Conservation (phyloP, 2,113 vertebrate species). For the Carollia perspicillata region DNA sequence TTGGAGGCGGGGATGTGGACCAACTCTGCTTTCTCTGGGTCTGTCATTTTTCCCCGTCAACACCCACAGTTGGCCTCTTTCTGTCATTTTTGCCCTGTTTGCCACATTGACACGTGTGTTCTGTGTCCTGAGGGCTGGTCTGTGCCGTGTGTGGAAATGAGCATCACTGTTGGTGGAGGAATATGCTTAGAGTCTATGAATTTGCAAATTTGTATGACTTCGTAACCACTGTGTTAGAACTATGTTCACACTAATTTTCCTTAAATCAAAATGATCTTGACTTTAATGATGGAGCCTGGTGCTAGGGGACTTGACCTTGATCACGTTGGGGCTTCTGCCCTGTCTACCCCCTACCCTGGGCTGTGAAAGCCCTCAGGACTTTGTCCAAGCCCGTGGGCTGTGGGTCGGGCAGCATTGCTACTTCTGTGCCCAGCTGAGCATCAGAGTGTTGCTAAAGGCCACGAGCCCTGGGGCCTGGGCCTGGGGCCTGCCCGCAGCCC, state of each 20-base stretch:
- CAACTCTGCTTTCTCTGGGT: background rate
- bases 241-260: background rate
- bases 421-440: background rate
- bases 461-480: background rate
- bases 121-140: background rate
- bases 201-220: background rate
- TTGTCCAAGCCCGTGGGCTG: background rate
- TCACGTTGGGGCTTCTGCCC: too few species aligned
- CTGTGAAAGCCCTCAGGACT: background rate
- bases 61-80: background rate
- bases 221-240: background rate
- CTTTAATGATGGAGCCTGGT: background rate
- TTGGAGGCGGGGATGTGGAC: background rate
- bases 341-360: background rate
- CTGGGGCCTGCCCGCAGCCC: background rate
- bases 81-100: constrained; percentile 15
- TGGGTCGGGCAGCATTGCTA: accelerated
- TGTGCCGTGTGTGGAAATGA: background rate
- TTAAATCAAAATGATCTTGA: constrained; percentile 35
- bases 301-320: background rate
- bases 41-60: background rate
- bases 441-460: background rate
- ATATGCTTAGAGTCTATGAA: background rate
- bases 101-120: background rate
- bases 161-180: background rate